Base-by-base conservation (phyloP, 1,140 invertebrate genomes). In the Drosophila erecta region DNA sequence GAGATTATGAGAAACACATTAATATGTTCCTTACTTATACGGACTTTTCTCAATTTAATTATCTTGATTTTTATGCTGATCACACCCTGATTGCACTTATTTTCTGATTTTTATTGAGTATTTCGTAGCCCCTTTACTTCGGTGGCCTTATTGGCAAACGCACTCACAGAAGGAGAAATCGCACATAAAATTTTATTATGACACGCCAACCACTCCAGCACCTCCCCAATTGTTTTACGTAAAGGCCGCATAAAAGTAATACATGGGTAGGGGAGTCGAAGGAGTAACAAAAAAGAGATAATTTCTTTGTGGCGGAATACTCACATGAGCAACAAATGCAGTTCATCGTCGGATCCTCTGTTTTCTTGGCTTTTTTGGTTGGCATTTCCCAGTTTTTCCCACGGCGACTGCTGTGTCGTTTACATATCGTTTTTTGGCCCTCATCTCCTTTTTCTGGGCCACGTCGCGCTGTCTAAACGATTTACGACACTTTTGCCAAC, bases 401-500 rank as follows among this genome's bases (percentile, higher is more conserved):
- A 87, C 83, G 83, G 66, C 81, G 66, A 74, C 62, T 69, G 69
- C 62, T 69, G 77, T 83, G 79, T 83, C 83, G 75, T 79, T 86
- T 87, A 86, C 83, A 86, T 86, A 86, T 83, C 79, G 75, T 60
- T 74, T 74, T 62, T 74, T 78, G 64, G 64, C 78, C 66, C 55
- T 76, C 47, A 22, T 50, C 50, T 30, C 33, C 35, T 49, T 47
- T 27, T 24, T 56, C 24, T 41, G 59, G 79, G 65, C 65, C 79
- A 87, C 83, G 84, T 83, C 81, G 75, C 67, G 76, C 79, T 76
- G 83, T 87, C 83, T 87, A 87, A 87, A 87, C 83, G 83, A 87
- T 87, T 87, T 87, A 87, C 83, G 83, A 87, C 83, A 87, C 84
- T 87, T 87, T 87, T 76, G 76, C 79, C 83, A 84, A 87, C 84